Percentiles rank a stretch among this genome's conserved stretches.
phyloP scores from a whole-genome alignment of 2,797 vertebrate genomes.

The Choloepus didactylus region DNA sequence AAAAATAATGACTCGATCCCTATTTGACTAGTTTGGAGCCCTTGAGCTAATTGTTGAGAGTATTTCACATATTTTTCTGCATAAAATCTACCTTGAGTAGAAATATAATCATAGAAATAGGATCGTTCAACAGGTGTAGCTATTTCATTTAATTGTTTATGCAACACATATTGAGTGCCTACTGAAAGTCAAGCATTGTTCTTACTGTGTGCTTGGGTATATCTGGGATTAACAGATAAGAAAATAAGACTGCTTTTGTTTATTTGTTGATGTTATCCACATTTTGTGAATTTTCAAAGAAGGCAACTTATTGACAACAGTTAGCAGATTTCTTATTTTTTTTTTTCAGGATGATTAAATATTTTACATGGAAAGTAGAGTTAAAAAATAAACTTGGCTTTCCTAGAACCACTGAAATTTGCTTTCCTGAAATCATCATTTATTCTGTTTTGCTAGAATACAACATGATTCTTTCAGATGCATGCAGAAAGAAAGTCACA shows the following conservation, averaged over 20 bases:
- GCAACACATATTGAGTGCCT: not conserved
- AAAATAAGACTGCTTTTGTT: not conserved
- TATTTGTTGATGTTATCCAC: not conserved
- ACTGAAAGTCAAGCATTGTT: not conserved
- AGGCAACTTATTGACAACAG: slow-evolving; percentile 1
- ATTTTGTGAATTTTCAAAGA: slow-evolving; percentile 14
- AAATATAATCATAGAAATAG: not conserved
- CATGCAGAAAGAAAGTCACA: not conserved
- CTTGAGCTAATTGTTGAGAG: not conserved
- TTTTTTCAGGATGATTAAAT: slow-evolving; percentile 28
- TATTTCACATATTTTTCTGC: not conserved
- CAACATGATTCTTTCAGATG: not conserved
- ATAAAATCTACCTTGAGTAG: not conserved
- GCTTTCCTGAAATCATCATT: not conserved
- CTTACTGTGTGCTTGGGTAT: not conserved
- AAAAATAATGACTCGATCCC: not conserved
- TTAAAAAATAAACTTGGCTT: not conserved
- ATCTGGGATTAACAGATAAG: slow-evolving; percentile 5
- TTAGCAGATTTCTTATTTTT: slow-evolving; percentile 32
- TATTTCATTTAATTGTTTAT: not conserved
- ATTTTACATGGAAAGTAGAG: not conserved
- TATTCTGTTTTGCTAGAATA: not conserved
- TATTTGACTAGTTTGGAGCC: not conserved
- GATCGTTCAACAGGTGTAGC: not conserved
- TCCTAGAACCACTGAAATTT: not conserved